These are phyloP conservation scores for Clarias batrachus DNA, from an alignment of 2,113 vertebrate genomes.

Conservation along the genomic window DNA sequence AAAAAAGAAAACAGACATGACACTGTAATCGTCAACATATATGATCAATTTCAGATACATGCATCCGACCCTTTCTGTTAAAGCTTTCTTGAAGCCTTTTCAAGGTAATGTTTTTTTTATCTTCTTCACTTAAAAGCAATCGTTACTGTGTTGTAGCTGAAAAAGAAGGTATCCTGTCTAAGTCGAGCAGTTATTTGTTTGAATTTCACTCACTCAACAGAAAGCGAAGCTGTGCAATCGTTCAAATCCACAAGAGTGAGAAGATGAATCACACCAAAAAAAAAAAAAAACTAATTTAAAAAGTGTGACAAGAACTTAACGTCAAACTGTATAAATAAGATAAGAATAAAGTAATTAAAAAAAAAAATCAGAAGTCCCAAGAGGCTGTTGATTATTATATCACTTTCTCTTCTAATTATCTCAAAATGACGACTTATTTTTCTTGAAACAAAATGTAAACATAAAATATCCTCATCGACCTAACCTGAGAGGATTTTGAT, in stretches of 20 bases:
- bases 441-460: not conserved
- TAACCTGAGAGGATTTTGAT: not conserved
- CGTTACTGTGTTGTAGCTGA: conserved; percentile 64
- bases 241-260: conserved; percentile 19
- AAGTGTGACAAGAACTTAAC: conserved; percentile 21
- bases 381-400: not conserved
- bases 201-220: conserved; percentile 34
- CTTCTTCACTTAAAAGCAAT: conserved; percentile 65
- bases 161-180: conserved; percentile 12
- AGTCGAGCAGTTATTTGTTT: conserved; percentile 35
- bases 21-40: conserved; percentile 82
- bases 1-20: conserved; percentile 87
- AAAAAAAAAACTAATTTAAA: conserved; percentile 6
- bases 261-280: conserved; percentile 12
- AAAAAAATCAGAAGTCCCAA: not conserved
- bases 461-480: not conserved
- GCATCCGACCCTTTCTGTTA: conserved; percentile 74
- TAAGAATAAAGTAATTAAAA: not conserved
- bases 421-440: not conserved
- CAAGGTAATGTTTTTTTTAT: conserved; percentile 14
- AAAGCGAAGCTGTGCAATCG: conserved; percentile 38
- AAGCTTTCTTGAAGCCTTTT: conserved; percentile 64
- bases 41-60: conserved; percentile 84
- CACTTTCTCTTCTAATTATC: not conserved
- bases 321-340: conserved; percentile 31